Percentiles rank a stretch among this genome's conserved stretches.
These are phyloP conservation scores for Leucopsar rothschildi DNA, from an alignment of 2,113 vertebrate species.

Conservation along the genomic window DNA sequence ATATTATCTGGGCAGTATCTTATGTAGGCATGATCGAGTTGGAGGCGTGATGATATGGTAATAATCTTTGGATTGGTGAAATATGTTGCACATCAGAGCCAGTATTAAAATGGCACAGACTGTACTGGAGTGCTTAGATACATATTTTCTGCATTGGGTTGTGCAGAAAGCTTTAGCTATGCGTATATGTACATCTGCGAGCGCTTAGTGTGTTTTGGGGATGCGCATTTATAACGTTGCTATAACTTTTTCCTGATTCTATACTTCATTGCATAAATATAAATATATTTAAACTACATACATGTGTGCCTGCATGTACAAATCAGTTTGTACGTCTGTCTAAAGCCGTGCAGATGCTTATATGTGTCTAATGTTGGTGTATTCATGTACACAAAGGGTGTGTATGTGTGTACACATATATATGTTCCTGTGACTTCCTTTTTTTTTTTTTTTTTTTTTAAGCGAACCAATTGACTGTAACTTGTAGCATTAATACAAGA, in stretches of 20 bases:
- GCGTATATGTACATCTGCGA: not conserved
- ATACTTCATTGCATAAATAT: not conserved
- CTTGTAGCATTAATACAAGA: conserved; percentile 58
- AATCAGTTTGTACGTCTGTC: rapidly evolving
- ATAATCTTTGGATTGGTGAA: conserved; percentile 38
- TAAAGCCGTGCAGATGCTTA: not conserved
- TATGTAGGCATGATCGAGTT: conserved; percentile 13
- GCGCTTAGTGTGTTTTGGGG: not conserved
- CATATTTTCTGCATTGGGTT: not conserved
- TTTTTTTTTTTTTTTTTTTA: not conserved
- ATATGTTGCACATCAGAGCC: conserved; percentile 25
- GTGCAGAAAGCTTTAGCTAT: not conserved
- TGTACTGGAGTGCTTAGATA: not conserved
- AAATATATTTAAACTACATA: not conserved
- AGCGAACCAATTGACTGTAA: conserved; percentile 52
- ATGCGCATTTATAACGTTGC: rapidly evolving
- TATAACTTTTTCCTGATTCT: not conserved
- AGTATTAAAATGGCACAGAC: not conserved
- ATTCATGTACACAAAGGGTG: not conserved
- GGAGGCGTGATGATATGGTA: conserved; percentile 24
- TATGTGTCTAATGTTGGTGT: not conserved
- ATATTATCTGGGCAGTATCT: conserved; percentile 47
- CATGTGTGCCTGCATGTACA: not conserved
- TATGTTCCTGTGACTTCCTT: not conserved
- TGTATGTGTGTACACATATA: not conserved